These are phyloP conservation scores for Amblyopsis rosae DNA, from an alignment of 2,113 vertebrate species.

Conservation along the genomic window DNA sequence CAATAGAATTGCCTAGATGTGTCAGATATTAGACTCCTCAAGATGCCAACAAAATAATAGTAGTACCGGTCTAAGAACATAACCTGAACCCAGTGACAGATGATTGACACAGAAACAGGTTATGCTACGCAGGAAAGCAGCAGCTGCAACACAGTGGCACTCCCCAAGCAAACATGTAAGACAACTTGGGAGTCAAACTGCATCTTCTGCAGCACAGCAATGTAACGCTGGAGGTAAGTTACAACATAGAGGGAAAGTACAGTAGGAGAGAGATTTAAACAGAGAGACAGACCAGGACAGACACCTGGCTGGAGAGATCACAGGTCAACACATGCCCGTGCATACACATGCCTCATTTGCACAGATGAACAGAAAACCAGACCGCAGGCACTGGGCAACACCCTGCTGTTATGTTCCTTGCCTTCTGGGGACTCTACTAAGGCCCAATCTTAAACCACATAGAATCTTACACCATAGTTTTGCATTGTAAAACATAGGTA, in stretches of 20 bases:
- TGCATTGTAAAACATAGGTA: background rate
- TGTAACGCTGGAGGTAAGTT: background rate
- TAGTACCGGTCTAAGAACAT: too few species aligned
- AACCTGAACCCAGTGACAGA: too few species aligned
- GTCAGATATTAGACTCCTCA: too few species aligned
- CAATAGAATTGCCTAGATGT: too few species aligned
- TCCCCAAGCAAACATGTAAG: background rate
- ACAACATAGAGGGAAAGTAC: background rate
- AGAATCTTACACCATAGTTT: background rate
- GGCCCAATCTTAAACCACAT: background rate
- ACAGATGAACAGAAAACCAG: slow-evolving; percentile 14
- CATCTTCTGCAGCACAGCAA: background rate
- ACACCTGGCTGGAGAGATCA: slow-evolving; percentile 36
- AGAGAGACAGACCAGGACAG: slow-evolving; percentile 6
- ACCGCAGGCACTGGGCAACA: background rate
- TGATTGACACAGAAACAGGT: too few species aligned
- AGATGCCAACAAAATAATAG: too few species aligned
- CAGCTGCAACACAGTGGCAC: too few species aligned
- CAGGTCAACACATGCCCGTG: slow-evolving; percentile 56
- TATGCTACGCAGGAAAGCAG: too few species aligned
- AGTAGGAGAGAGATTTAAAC: slow-evolving; percentile 8
- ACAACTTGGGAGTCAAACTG: background rate
- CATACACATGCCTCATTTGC: background rate
- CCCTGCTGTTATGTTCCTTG: slow-evolving; percentile 24
- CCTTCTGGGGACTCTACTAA: background rate